Evolutionary conservation across 1,140 invertebrate species (phyloP), one percentile per base, ranked within the genome.

Genomic region (Eupristina koningsbergeri): DNA sequence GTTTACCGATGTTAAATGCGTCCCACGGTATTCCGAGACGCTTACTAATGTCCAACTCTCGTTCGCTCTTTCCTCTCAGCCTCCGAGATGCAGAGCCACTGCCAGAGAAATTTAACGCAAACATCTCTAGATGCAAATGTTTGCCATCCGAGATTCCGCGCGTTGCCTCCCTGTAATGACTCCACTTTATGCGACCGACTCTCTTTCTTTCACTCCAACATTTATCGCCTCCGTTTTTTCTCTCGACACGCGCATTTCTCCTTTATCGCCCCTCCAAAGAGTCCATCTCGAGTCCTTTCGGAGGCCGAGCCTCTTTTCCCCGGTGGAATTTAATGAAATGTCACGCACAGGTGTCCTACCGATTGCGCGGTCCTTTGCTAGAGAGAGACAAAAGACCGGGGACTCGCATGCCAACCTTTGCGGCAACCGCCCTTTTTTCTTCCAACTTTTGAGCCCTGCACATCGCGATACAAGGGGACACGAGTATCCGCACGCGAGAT

Each of bases 1-100:
- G 89, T 90, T 86, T 90, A 90, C 91, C 87, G 87, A 91, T 92
- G 90, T 89, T 92, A 89, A 92, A 92, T 91, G 90, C 86, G 89
- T 90, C 88, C 89, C 88, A 89, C 89, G 89, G 88, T 88, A 89
- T 89, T 83, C 86, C 85, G 83, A 86, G 91, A 92, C 91, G 89
- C 89, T 87, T 89, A 92, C 90, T 91, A 92, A 92, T 92, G 91
- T 86, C 87, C 88, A 86, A 82, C 87, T 86, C 86, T 88, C 83
- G 81, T 80, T 84, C 36, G 84, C 82, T 83, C 80, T 80, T 84
- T 22, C 82, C 82, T 83, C 80, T 63, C 71, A 19, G 69, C 73
- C 3, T 45, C 45, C 29, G 6, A 34, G 36, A 39, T 36, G 67
- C 64, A 31, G 31, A 79, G 74, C 75, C 58, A 78, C 69, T 39